Conservation (phyloP, 2,113 vertebrate species). For the Engraulis encrasicolus region DNA sequence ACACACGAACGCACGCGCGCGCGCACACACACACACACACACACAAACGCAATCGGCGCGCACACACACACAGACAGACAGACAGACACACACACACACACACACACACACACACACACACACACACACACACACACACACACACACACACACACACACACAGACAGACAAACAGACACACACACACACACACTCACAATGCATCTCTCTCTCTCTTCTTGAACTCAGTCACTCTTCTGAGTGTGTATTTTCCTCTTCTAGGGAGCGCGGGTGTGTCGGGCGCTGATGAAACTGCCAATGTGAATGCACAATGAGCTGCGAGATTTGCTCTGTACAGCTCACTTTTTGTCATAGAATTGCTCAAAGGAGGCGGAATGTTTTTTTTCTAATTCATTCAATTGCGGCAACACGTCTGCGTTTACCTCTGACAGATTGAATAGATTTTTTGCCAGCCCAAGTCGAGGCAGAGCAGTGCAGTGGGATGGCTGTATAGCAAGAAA, state of each 20-base stretch:
- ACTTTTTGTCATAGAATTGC: not conserved
- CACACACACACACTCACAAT: no score
- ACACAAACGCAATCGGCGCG: no score
- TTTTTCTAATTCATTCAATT: not conserved
- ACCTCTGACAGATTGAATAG: not conserved
- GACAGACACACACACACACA: no score
- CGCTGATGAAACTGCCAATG: constrained; percentile 8
- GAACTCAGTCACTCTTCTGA: not conserved
- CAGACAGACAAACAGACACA: no score
- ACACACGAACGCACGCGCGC: no score
- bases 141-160: no score
- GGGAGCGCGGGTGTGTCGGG: not conserved
- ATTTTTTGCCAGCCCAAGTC: not conserved
- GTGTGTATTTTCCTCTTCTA: not conserved
- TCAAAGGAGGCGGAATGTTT: constrained; percentile 6
- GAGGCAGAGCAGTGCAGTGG: no score
- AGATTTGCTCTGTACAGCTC: not conserved
- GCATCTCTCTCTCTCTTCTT: not conserved
- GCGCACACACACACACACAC: no score
- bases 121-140: no score
- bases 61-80: no score
- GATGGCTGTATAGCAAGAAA: not conserved
- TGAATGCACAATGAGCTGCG: constrained; percentile 5
- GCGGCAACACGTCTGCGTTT: not conserved
- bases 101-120: no score